Conservation (phyloP, 2,888 invertebrate species). For the Pomacea canaliculata region DNA sequence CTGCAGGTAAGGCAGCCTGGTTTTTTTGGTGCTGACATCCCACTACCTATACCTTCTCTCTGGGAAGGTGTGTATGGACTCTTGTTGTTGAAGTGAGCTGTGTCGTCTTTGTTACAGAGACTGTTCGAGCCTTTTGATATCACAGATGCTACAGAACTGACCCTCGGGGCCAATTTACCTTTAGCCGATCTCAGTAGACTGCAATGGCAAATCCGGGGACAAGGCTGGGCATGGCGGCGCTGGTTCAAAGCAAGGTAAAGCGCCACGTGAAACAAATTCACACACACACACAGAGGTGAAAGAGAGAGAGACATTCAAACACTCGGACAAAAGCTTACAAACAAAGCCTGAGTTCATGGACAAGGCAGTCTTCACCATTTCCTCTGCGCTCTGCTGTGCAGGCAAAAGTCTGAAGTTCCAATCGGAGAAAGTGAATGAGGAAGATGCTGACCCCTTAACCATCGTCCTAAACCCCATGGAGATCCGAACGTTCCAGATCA, state of each 20-base stretch:
- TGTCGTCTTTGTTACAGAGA: conserved; percentile 38
- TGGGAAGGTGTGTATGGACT: background rate
- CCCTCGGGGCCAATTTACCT: conserved; percentile 61
- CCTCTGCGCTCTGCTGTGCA: background rate
- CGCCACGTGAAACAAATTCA: too few species aligned
- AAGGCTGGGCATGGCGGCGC: background rate
- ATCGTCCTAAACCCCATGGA: conserved; percentile 62
- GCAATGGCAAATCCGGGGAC: conserved; percentile 44
- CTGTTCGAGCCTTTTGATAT: conserved; percentile 60
- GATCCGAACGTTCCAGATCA: conserved; percentile 61
- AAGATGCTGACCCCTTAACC: conserved; percentile 25
- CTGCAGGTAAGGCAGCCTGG: conserved; percentile 54
- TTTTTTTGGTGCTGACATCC: background rate
- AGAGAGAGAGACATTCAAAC: too few species aligned
- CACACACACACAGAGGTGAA: too few species aligned
- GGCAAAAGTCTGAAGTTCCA: conserved; percentile 13
- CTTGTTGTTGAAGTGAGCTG: too few species aligned
- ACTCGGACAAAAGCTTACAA: too few species aligned
- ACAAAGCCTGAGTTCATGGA: too few species aligned
- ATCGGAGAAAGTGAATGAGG: background rate
- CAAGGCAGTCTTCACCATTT: too few species aligned
- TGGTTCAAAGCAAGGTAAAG: too few species aligned
- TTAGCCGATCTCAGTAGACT: conserved; percentile 54
- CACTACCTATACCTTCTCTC: background rate
- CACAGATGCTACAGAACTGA: conserved; percentile 53